Evolutionary conservation across 2,113 vertebrate species (phyloP).

Genomic region (Cairina moschata): DNA sequence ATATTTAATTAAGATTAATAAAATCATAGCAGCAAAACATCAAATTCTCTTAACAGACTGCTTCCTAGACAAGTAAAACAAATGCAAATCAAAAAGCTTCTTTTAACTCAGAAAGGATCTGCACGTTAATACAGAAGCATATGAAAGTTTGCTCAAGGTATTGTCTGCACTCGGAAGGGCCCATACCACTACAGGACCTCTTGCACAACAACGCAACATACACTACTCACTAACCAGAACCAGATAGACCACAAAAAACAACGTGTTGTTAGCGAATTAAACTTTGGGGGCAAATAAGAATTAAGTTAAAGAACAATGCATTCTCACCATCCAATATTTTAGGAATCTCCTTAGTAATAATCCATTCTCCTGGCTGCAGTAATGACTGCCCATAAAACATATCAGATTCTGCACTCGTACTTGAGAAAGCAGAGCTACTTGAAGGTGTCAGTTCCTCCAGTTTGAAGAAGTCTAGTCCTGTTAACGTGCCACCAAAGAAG

Average conservation of each 20-base stretch:
- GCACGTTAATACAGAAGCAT: neutral
- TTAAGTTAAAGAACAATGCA: neutral
- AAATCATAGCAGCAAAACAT: neutral
- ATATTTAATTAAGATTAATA: neutral
- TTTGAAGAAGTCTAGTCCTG: constrained; percentile 92
- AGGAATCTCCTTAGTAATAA: constrained; percentile 90
- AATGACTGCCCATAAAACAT: constrained; percentile 97
- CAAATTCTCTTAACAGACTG: neutral
- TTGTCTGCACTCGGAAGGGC: neutral
- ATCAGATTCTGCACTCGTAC: constrained; percentile 85
- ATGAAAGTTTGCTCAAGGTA: neutral
- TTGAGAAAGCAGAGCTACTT: constrained; percentile 91
- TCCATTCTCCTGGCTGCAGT: constrained; percentile 94
- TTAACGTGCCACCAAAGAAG: constrained; percentile 91
- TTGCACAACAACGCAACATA: neutral
- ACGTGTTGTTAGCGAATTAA: neutral
- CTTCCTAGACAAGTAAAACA: neutral
- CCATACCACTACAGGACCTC: neutral
- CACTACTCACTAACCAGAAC: neutral
- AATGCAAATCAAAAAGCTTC: neutral
- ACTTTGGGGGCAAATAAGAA: neutral
- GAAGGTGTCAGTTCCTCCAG: constrained; percentile 93
- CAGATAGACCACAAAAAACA: neutral
- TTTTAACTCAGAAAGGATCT: neutral
- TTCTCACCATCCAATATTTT: constrained; percentile 88